Percentiles rank a stretch among this genome's conserved stretches.
phyloP scores from a whole-genome alignment of 2,113 vertebrate genomes.

The Orcinus orca region DNA sequence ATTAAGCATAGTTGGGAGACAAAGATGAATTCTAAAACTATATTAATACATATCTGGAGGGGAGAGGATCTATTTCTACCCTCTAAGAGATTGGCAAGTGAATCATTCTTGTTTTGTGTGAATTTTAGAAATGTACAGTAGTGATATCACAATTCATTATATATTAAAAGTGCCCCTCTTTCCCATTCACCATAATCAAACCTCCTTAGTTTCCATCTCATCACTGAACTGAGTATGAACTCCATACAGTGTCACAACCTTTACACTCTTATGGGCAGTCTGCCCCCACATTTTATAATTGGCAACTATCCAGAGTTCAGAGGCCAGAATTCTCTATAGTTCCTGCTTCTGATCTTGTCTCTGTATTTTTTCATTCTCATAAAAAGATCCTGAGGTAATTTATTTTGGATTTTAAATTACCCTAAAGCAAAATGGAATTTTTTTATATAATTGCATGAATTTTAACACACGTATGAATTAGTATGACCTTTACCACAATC shows the following conservation, averaged over 20 bases:
- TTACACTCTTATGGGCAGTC: not conserved
- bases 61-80: not conserved
- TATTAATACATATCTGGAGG: not conserved
- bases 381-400: not conserved
- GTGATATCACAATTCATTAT: not conserved
- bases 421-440: not conserved
- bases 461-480: not conserved
- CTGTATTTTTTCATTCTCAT: not conserved
- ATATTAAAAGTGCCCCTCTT: not conserved
- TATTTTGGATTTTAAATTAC: not conserved
- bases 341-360: not conserved
- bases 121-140: not conserved
- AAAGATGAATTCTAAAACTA: not conserved
- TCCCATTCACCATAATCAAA: not conserved
- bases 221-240: not conserved
- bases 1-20: not conserved
- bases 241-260: not conserved
- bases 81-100: not conserved
- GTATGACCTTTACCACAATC: not conserved
- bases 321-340: not conserved
- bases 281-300: not conserved
- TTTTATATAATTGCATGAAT: not conserved
- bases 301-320: not conserved
- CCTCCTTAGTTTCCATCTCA: not conserved
- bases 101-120: not conserved